Percentiles rank a stretch among this genome's conserved stretches.
Evolutionary conservation across 2,888 invertebrate genomes (phyloP).

Genomic region (Drosophila fungiperda): DNA sequence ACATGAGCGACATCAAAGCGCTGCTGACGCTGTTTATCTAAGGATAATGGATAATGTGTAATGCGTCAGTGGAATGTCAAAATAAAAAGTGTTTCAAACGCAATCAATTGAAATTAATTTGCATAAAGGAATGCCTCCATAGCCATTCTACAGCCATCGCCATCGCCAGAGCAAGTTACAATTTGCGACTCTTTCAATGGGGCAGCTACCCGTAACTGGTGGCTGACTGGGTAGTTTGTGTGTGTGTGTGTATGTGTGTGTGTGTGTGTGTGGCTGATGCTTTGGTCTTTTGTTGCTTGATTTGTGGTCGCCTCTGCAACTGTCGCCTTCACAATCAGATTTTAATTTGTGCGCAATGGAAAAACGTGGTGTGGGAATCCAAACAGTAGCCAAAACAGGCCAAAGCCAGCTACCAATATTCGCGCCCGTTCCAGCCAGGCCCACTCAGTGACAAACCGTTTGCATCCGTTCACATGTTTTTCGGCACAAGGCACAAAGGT

Average conservation of each 20-base stretch:
- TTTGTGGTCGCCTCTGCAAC: constrained; percentile 48
- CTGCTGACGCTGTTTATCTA: constrained; percentile 62
- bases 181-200: constrained; percentile 29
- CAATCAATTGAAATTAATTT: constrained; percentile 82
- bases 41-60: constrained; percentile 65
- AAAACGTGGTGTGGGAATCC: constrained; percentile 26
- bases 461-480: constrained; percentile 24
- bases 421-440: constrained; percentile 3
- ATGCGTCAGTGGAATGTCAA: constrained; percentile 73
- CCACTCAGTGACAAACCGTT: constrained; percentile 55
- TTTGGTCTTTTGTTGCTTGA: constrained; percentile 64
- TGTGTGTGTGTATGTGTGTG: neutral
- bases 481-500: constrained; percentile 17
- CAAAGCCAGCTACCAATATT: constrained; percentile 34
- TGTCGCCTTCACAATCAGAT: constrained; percentile 63
- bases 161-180: constrained; percentile 21
- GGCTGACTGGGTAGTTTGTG: neutral
- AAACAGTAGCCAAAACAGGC: constrained; percentile 39
- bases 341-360: constrained; percentile 70
- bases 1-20: constrained; percentile 74
- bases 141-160: constrained; percentile 31
- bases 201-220: constrained; percentile 34
- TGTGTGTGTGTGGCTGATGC: constrained; percentile 5
- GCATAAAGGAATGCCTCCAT: constrained; percentile 78
- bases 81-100: constrained; percentile 72